Evolutionary conservation across 92 coral and sea anemone species (phyloP).

Genomic region (Plumapathes pennacea): DNA sequence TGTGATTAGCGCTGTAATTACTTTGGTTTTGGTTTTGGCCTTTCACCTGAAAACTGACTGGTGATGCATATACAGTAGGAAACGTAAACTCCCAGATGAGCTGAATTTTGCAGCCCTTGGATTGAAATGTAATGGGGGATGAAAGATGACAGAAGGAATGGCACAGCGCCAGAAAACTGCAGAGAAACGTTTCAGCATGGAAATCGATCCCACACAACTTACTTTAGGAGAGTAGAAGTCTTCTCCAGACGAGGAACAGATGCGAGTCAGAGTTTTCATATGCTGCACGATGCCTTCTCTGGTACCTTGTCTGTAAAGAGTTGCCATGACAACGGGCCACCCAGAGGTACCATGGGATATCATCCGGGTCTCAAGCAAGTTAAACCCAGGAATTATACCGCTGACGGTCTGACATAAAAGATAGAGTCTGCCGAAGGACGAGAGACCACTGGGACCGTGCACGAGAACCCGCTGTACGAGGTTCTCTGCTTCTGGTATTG

Average conservation of each 20-base stretch:
- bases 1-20: too few relatives aligned
- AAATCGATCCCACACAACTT: too few relatives aligned
- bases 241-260: slow-evolving; percentile 84
- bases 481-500: slow-evolving; percentile 72
- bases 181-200: too few relatives aligned
- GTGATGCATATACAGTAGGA: too few relatives aligned
- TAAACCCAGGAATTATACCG: slow-evolving; percentile 83
- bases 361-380: slow-evolving; percentile 86
- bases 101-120: too few relatives aligned
- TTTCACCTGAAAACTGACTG: too few relatives aligned
- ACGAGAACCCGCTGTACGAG: slow-evolving; percentile 63
- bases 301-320: slow-evolving; percentile 80
- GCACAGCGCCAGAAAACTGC: too few relatives aligned
- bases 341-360: slow-evolving; percentile 80
- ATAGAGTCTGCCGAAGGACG: slow-evolving; percentile 77
- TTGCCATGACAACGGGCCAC: slow-evolving; percentile 94
- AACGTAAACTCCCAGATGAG: too few relatives aligned
- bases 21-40: too few relatives aligned
- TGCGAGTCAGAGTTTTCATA: slow-evolving; percentile 82
- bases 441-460: slow-evolving; percentile 50
- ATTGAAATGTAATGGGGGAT: too few relatives aligned
- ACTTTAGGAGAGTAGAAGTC: slow-evolving; percentile 94
- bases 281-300: slow-evolving; percentile 89
- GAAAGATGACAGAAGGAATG: too few relatives aligned
- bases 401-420: slow-evolving; percentile 84